Evolutionary conservation across 2,888 invertebrate species (phyloP).

Genomic region (Drosophila sordidula): DNA sequence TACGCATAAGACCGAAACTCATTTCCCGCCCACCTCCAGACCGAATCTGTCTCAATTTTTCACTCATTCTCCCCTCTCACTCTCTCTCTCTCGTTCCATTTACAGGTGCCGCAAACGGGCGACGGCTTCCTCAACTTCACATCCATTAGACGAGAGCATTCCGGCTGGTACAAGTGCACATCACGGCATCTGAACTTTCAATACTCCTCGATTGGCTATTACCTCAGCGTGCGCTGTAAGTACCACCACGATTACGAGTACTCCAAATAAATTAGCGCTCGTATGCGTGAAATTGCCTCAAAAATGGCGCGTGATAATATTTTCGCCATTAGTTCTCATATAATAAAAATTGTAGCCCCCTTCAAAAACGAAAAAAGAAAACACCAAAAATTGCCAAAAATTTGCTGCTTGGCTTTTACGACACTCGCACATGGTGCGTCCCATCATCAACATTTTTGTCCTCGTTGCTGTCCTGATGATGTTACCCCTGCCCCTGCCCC

Average conservation of each 20-base stretch:
- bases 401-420: slow-evolving; percentile 66
- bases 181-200: slow-evolving; percentile 93
- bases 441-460: slow-evolving; percentile 35
- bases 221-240: slow-evolving; percentile 95
- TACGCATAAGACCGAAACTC: slow-evolving; percentile 72
- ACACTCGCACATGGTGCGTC: slow-evolving; percentile 68
- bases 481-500: slow-evolving; percentile 2
- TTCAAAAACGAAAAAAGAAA: slow-evolving; percentile 4
- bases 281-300: slow-evolving; percentile 79
- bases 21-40: slow-evolving; percentile 31
- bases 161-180: slow-evolving; percentile 97
- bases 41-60: slow-evolving; percentile 34
- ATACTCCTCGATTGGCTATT: slow-evolving; percentile 96
- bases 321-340: slow-evolving; percentile 75
- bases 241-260: slow-evolving; percentile 75
- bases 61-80: neutral
- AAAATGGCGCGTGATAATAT: slow-evolving; percentile 77
- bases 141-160: slow-evolving; percentile 91
- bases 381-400: slow-evolving; percentile 44
- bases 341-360: slow-evolving; percentile 32
- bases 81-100: slow-evolving; percentile 1
- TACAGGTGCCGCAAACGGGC: slow-evolving; percentile 88
- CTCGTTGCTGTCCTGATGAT: slow-evolving; percentile 19
- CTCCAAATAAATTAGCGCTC: slow-evolving; percentile 45
- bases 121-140: slow-evolving; percentile 95